Conservation (phyloP, 1,140 invertebrate species). For the Stegodyphus mimosarum region DNA sequence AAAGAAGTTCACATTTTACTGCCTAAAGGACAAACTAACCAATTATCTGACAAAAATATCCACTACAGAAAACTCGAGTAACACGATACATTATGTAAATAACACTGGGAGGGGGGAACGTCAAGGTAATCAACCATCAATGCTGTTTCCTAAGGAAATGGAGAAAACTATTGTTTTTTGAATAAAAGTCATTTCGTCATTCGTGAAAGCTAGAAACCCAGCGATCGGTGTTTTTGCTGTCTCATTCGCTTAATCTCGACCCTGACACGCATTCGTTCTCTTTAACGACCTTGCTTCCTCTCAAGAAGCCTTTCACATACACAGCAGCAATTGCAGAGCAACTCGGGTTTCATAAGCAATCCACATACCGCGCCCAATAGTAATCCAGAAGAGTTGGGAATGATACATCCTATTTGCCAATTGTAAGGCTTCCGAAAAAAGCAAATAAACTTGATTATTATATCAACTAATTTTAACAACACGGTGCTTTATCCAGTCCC, state of each 20-base stretch:
- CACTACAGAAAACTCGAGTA: neutral
- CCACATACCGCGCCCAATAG: no score
- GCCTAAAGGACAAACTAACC: neutral
- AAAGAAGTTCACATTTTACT: neutral
- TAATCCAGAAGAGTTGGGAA: no score
- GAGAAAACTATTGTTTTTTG: conserved; percentile 36
- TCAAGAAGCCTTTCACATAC: no score
- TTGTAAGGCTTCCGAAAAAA: no score
- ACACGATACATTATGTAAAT: neutral
- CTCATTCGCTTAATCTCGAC: conserved; percentile 25
- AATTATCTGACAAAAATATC: neutral
- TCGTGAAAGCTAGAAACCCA: neutral
- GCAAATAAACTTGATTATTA: no score
- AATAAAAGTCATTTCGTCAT: conserved; percentile 7
- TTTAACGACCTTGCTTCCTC: conserved; percentile 27
- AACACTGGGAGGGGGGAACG: neutral
- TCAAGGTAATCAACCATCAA: neutral
- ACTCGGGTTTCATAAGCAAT: no score
- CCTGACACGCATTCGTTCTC: conserved; percentile 40
- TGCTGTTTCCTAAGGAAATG: conserved; percentile 23
- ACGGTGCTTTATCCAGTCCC: no score
- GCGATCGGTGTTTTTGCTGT: neutral
- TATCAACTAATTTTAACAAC: no score
- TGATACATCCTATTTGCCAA: no score
- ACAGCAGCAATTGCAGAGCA: no score